Conservation (phyloP, 1,140 invertebrate species). For the Drosophila littoralis region DNA sequence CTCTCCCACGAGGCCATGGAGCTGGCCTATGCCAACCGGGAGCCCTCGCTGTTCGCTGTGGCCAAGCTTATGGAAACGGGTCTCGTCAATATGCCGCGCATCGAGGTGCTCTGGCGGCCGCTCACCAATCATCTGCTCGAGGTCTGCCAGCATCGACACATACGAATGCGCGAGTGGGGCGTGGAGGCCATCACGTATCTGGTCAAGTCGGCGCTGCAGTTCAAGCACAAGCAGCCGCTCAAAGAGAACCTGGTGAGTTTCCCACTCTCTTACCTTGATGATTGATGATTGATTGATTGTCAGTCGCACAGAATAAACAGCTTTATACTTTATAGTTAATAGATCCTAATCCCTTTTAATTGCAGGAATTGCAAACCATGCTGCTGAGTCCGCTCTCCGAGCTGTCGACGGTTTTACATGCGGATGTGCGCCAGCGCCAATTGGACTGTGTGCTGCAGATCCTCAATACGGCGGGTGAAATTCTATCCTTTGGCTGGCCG, state of each 20-base stretch:
- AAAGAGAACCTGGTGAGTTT: conserved; percentile 91
- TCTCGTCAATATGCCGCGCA: conserved; percentile 95
- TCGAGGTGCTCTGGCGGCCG: conserved; percentile 97
- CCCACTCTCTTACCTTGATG: too few relatives aligned
- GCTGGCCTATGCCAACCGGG: conserved; percentile 96
- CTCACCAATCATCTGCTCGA: conserved; percentile 98
- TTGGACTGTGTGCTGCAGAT: conserved; percentile 97
- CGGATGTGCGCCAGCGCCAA: conserved; percentile 97
- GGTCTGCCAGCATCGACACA: conserved; percentile 98
- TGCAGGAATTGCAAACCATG: conserved; percentile 92
- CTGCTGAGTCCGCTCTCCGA: conserved; percentile 95
- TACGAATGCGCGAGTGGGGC: conserved; percentile 98
- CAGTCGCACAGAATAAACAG: not conserved
- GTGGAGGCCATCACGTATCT: conserved; percentile 98
- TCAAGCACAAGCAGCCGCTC: conserved; percentile 93
- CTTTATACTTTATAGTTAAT: not conserved
- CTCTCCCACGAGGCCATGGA: conserved; percentile 99
- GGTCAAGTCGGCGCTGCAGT: conserved; percentile 95
- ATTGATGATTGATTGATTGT: too few relatives aligned
- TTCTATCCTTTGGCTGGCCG: conserved; percentile 96
- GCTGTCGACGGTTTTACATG: conserved; percentile 94
- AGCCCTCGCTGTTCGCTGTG: conserved; percentile 98
- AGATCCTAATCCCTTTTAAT: not conserved
- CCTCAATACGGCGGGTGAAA: conserved; percentile 96
- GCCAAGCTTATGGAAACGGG: conserved; percentile 98